Evolutionary conservation across 2,888 invertebrate genomes (phyloP), one percentile per base, ranked within the genome.

Genomic region (Drosophila cognata): DNA sequence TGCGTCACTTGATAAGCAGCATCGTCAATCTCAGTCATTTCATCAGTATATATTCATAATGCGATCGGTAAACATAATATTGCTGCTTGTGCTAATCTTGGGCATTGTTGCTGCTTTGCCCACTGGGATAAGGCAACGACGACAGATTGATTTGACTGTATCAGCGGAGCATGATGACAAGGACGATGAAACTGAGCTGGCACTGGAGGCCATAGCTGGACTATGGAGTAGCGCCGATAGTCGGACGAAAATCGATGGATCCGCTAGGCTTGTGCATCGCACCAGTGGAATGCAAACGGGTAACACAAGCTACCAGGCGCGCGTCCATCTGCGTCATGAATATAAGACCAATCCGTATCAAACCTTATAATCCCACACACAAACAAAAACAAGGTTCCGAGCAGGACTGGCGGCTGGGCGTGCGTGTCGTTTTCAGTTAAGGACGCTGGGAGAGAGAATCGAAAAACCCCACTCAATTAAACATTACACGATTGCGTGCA

Each of bases 141-240:
- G 93, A 21, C 93, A 93, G 74, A 91, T 93, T 53, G 93, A 93
- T 82, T 76, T 93, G 50, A 92, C 90, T 4, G 5, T 93, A 6
- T 91, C 91, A 2, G 93, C 93, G 2, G 93, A 93, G 29, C 92
- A 93, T 70, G 92, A 93, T 64, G 92, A 93, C 55, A 81, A 89
- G 55, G 90, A 88, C 4, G 90, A 91, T 28, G 92, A 92, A 28
- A 93, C 93, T 0, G 92, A 93, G 74, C 65, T 93, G 59, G 88
- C 91, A 0, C 74, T 93, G 31, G 93, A 93, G 79, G 93, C 92
- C 1, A 92, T 92, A 56, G 92, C 92, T 0, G 92, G 92, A 62
- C 75, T 93, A 10, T 93, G 92, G 92, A 91, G 91, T 61, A 93
- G 93, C 59, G 74, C 83, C 0, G 92, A 93, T 71, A 91, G 88